Percentiles rank a stretch among this genome's conserved stretches.
phyloP scores from a whole-genome alignment of 2,888 invertebrate species.

The Vanessa cardui region DNA sequence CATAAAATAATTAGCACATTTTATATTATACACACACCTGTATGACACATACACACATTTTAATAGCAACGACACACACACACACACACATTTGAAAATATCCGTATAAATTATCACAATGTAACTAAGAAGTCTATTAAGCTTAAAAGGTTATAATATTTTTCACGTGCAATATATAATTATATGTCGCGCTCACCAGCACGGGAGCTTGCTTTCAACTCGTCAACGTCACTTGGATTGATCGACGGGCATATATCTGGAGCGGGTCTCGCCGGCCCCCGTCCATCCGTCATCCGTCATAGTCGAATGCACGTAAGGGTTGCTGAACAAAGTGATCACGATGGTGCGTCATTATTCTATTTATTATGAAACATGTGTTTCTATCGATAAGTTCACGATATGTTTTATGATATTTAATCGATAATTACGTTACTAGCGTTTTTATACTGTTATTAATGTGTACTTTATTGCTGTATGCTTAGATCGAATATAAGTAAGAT shows the following conservation, averaged over 20 bases:
- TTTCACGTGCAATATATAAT: conserved; percentile 3
- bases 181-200: conserved; percentile 15
- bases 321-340: conserved; percentile 12
- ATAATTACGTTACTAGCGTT: background rate
- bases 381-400: background rate
- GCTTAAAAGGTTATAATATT: too few species aligned
- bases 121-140: too few species aligned
- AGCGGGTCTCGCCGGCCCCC: conserved; percentile 54
- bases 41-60: too few species aligned
- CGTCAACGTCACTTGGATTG: conserved; percentile 57
- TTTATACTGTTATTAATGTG: background rate
- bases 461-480: too few species aligned
- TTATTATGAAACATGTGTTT: conserved; percentile 4
- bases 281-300: conserved; percentile 66
- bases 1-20: too few species aligned
- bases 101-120: too few species aligned
- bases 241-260: conserved; percentile 68
- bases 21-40: too few species aligned
- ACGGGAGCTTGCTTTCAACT: conserved; percentile 19
- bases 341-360: conserved; percentile 8
- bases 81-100: too few species aligned
- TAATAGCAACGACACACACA: too few species aligned
- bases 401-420: background rate
- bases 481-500: too few species aligned
- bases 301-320: conserved; percentile 52